Evolutionary conservation across 2,888 invertebrate species (phyloP).

Genomic region (Cheilosia pagana): DNA sequence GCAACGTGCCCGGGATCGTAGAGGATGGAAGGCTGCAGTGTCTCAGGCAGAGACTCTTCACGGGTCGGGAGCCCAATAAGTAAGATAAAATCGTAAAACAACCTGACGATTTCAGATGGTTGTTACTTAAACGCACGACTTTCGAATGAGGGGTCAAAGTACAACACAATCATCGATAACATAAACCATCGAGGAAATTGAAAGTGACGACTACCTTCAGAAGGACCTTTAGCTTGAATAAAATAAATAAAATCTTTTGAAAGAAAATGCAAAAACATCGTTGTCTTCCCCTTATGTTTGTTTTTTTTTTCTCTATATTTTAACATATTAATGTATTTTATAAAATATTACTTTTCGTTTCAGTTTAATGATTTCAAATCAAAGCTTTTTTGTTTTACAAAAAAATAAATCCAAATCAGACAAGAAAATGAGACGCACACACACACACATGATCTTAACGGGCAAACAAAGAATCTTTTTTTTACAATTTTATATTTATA

Average conservation of each 20-base stretch:
- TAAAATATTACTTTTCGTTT: conserved; percentile 59
- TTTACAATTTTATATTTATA: conserved; percentile 31
- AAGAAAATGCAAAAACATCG: conserved; percentile 16
- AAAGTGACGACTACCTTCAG: too few species aligned
- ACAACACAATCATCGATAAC: too few species aligned
- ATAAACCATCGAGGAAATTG: too few species aligned
- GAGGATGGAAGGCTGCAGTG: too few species aligned
- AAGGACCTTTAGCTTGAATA: too few species aligned
- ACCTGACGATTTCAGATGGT: too few species aligned
- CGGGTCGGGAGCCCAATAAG: too few species aligned
- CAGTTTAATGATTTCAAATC: conserved; percentile 53
- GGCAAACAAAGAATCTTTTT: conserved; percentile 34
- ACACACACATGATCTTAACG: conserved; percentile 47
- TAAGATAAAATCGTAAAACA: too few species aligned
- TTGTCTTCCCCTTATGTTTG: conserved; percentile 34
- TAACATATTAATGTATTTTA: conserved; percentile 34
- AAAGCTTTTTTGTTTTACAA: conserved; percentile 22
- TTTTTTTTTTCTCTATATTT: conserved; percentile 53
- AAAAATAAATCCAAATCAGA: conserved; percentile 18
- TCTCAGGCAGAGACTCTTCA: too few species aligned
- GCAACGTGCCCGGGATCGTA: too few species aligned
- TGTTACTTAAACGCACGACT: too few species aligned
- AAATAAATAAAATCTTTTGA: not conserved
- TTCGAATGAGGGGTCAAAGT: too few species aligned
- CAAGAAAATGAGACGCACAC: conserved; percentile 38